Conservation (phyloP, 2,888 invertebrate species). For the Cerastis leucographa region DNA sequence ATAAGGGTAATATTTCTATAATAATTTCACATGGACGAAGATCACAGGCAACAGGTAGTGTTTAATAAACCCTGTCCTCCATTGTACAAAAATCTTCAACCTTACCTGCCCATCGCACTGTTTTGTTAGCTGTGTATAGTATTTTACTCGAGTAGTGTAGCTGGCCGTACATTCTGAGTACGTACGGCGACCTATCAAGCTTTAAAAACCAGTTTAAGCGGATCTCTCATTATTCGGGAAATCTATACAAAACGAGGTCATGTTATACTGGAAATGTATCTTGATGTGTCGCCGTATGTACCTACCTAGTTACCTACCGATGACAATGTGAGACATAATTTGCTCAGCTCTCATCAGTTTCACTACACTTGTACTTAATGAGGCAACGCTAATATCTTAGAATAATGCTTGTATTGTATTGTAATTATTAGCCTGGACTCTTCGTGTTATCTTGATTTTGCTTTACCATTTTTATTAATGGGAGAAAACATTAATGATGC, state of each 20-base stretch:
- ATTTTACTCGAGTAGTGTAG: conserved; percentile 58
- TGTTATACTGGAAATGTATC: too few species aligned
- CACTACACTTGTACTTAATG: conserved; percentile 63
- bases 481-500: conserved; percentile 41
- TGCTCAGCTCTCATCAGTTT: conserved; percentile 67
- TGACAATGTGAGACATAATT: conserved; percentile 65
- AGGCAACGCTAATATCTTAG: conserved; percentile 53
- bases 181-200: background rate
- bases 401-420: conserved; percentile 56
- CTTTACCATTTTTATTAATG: conserved; percentile 16
- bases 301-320: conserved; percentile 5
- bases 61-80: background rate
- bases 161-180: conserved; percentile 24
- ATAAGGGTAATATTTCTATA: too few species aligned
- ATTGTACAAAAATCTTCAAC: background rate
- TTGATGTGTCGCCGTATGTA: background rate
- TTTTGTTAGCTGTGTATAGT: background rate
- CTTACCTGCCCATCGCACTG: background rate
- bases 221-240: too few species aligned
- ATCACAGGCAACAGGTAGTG: too few species aligned
- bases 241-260: too few species aligned
- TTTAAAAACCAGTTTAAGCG: too few species aligned
- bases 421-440: conserved; percentile 44
- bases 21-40: too few species aligned
- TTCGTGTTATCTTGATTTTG: conserved; percentile 42